Conservation (phyloP, 92 coral and sea anemone species). For the Palythoa grandiflora region DNA sequence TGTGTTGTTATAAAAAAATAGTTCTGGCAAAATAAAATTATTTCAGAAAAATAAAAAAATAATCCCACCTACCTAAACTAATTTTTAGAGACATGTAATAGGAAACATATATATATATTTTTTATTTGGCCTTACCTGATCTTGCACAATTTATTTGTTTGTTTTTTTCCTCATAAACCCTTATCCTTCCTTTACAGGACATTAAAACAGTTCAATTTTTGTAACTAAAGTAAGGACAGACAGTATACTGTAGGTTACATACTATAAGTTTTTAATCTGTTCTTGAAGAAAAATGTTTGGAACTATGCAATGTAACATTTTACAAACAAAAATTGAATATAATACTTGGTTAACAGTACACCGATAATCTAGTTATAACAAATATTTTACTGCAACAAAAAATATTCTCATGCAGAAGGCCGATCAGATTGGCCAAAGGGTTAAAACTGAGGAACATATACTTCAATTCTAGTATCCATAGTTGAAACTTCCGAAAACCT, state of each 20-base stretch:
- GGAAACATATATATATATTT: background rate
- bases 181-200: background rate
- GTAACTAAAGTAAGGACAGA: background rate
- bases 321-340: background rate
- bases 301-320: background rate
- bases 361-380: background rate
- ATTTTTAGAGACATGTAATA: too few species aligned
- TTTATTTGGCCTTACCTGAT: too few species aligned
- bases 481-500: background rate
- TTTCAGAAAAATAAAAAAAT: too few species aligned
- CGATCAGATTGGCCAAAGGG: background rate
- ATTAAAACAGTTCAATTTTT: background rate
- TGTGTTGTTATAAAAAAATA: too few species aligned
- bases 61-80: background rate
- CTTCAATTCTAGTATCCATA: background rate
- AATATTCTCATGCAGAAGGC: background rate
- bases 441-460: background rate
- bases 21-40: background rate
- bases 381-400: background rate
- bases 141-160: background rate
- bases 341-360: background rate
- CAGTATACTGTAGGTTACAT: background rate
- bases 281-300: background rate
- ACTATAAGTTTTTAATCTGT: background rate
- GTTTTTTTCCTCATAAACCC: background rate